These are phyloP conservation scores for Zaprionus lachaisei DNA, from an alignment of 1,140 invertebrate genomes.

Conservation along the genomic window DNA sequence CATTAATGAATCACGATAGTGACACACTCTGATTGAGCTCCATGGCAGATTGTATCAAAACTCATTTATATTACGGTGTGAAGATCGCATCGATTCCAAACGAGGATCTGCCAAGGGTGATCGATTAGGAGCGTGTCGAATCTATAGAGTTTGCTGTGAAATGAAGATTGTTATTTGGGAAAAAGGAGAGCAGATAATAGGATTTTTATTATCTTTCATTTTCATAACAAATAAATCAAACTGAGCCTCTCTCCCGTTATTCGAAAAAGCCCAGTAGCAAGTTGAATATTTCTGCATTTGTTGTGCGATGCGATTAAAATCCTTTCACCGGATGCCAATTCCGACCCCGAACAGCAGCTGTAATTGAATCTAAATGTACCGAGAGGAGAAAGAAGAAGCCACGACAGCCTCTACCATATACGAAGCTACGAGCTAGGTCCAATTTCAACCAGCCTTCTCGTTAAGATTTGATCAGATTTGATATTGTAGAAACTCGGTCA, in stretches of 20 bases:
- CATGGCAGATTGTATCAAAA: constrained; percentile 30
- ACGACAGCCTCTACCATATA: not conserved
- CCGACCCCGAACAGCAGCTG: constrained; percentile 1
- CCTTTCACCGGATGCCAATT: constrained; percentile 24
- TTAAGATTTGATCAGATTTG: constrained; percentile 35
- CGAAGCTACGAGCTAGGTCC: not conserved
- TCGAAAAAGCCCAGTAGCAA: constrained; percentile 4
- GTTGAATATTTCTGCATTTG: not conserved
- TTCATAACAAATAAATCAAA: constrained; percentile 5
- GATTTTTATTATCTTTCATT: not conserved
- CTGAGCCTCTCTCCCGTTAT: not conserved
- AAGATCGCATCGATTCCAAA: constrained; percentile 21
- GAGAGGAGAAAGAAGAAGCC: constrained; percentile 1
- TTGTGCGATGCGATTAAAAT: constrained; percentile 10
- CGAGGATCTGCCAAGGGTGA: not conserved
- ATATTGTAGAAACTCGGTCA: constrained; percentile 49
- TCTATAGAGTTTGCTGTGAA: not conserved
- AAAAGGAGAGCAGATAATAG: not conserved
- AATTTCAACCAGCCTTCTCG: constrained; percentile 6
- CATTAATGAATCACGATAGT: constrained; percentile 38
- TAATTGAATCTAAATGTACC: constrained; percentile 7
- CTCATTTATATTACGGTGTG: constrained; percentile 25
- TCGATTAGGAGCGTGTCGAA: not conserved
- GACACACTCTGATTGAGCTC: constrained; percentile 17
- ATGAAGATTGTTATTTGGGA: not conserved